Base-by-base conservation (phyloP, 1,140 invertebrate species). In the Saccostrea glomerata region DNA sequence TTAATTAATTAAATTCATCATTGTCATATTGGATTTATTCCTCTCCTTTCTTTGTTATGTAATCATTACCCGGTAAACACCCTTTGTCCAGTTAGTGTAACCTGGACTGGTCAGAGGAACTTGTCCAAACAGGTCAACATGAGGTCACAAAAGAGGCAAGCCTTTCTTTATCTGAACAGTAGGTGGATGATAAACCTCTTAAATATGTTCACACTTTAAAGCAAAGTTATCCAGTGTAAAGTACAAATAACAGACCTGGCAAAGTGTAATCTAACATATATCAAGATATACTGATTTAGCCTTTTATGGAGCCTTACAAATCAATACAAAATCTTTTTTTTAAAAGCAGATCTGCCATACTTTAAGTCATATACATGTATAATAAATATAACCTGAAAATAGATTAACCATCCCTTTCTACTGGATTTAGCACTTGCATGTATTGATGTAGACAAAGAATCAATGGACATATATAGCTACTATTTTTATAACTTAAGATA, bases 181-280 rank as follows among this genome's bases (percentile, higher is more conserved):
- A 77, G 70, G 70, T 77, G 70, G 70, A 77, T 77, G 70, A 77
- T 77, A 77, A 77, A 77, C 70, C 25, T 77, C 70, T 77, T 5
- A 77, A 77, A 77, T 30, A 77, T 77, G 70, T 77, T 73, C 66
- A 73, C 66, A 73, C 23, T 77, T n/a, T 25, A 77, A 77, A 77
- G 13, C 11, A 12, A 15, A 77, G 25, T 25, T 17, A 36, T n/a
- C 15, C 2, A 63, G 58, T 63, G 58, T 63, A 63, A 63, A 63
- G 58, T 63, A 63, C 58, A 63, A 63, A 63, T 63, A 20, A 30
- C 25, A 30, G 25, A 30, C 25, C 70, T 13, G 13, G 30, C 12
- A 30, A 15, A 77, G 20, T 11, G 25, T 77, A 40, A 77, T 77
- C 58, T 63, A 63, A 63, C 58, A 5, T 63, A n/a, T 63, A 63